Evolutionary conservation across 2,797 vertebrate genomes (phyloP).

Genomic region (Cottoperca gobio): DNA sequence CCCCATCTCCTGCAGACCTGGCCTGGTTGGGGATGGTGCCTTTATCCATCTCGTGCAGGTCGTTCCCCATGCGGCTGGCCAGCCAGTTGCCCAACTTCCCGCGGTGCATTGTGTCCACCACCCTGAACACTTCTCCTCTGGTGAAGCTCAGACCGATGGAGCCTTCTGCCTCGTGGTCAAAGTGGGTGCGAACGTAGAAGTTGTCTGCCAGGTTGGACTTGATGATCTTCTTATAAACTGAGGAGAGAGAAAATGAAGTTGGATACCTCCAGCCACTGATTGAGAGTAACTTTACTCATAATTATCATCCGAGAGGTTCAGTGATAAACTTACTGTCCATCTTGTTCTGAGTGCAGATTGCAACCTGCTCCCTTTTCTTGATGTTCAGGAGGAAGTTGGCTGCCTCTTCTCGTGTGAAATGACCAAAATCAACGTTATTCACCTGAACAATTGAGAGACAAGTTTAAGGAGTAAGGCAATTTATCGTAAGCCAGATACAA

Average conservation of each 20-base stretch:
- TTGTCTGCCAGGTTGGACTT: slow-evolving; percentile 92
- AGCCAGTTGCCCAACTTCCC: slow-evolving; percentile 92
- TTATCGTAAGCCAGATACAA: neutral
- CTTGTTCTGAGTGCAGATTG: slow-evolving; percentile 90
- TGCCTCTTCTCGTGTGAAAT: slow-evolving; percentile 94
- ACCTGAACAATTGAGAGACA: slow-evolving; percentile 80
- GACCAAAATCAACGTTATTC: slow-evolving; percentile 89
- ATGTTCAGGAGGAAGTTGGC: slow-evolving; percentile 91
- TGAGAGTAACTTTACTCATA: fast-evolving
- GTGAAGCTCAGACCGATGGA: slow-evolving; percentile 88
- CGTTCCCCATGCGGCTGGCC: slow-evolving; percentile 91
- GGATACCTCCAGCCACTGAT: neutral
- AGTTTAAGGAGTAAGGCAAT: neutral
- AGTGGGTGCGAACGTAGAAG: slow-evolving; percentile 96
- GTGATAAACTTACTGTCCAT: slow-evolving; percentile 91
- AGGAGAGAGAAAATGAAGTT: neutral
- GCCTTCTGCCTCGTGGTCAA: slow-evolving; percentile 90
- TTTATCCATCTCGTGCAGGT: slow-evolving; percentile 92
- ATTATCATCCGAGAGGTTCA: neutral
- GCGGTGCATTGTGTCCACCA: slow-evolving; percentile 93
- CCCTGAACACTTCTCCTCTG: slow-evolving; percentile 94
- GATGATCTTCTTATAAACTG: slow-evolving; percentile 94
- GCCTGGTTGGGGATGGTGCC: slow-evolving; percentile 93
- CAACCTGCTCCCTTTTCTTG: slow-evolving; percentile 84
- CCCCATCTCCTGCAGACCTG: slow-evolving; percentile 79